Evolutionary conservation across 1,140 invertebrate species (phyloP), one percentile per base, ranked within the genome.

Genomic region (Proctacanthus coquilletti): DNA sequence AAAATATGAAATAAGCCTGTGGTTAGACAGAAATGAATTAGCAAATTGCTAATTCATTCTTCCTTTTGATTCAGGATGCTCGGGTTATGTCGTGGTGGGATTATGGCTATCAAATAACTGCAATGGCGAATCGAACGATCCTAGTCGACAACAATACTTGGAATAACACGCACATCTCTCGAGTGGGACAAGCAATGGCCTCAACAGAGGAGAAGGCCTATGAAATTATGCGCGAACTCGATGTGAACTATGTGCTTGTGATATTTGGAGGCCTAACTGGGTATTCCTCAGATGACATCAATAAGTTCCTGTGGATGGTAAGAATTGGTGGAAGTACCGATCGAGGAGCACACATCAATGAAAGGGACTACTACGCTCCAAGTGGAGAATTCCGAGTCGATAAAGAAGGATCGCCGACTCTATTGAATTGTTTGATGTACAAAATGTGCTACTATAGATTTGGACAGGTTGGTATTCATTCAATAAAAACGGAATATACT

Each of bases 21-120:
- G n/a, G n/a, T n/a, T n/a, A n/a, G n/a, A n/a, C n/a, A n/a, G n/a
- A n/a, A 8, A 25, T 25, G 6, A 8, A 8, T 25, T 25, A 25
- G n/a, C n/a, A 25, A 27, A 9, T 27, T 27, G 8, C 23, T 27
- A 27, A 27, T 27, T n/a, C 8, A 27, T 9, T 27, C 23, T n/a
- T n/a, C n/a, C n/a, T n/a, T n/a, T n/a, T n/a, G 34, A 51, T 52
- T 34, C 48, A 87, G 80, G 80, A 95, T 66, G 80, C 92, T 3
- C 85, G 88, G 64, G 79, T 98, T 25, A 98, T 98, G 94, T 95
- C 89, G 2, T 97, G 94, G 94, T 98, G 94, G 94, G 94, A 98
- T 77, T 98, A 98, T 65, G 94, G 94, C 5, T 98, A 98, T 65
- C 94, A 98, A 65, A 97, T 98, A 65, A 96, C 93, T 15, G 91